Evolutionary conservation across 2,797 vertebrate genomes (phyloP).

Genomic region (Diplodus sargus): DNA sequence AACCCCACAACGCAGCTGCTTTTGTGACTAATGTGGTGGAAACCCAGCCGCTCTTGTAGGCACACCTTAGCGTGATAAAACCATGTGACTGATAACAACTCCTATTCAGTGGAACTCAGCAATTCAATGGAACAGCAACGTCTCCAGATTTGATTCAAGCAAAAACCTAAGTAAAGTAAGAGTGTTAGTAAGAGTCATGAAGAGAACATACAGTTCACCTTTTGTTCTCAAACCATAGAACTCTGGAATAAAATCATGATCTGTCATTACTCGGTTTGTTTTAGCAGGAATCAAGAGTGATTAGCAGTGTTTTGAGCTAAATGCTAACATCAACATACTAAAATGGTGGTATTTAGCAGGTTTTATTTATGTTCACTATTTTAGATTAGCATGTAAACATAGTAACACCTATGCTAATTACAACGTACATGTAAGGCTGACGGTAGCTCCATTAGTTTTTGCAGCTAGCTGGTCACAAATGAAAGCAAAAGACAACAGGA

Average conservation of each 20-base stretch:
- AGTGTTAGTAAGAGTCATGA: no score
- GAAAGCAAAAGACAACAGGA: not conserved
- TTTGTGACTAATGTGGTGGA: slow-evolving; percentile 2
- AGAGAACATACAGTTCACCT: no score
- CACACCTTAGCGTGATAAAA: slow-evolving; percentile 16
- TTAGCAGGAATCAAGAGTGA: not conserved
- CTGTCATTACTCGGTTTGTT: not conserved
- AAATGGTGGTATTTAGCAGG: not conserved
- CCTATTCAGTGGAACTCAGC: not conserved
- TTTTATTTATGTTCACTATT: not conserved
- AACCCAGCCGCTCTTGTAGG: not conserved
- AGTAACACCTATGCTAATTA: not conserved
- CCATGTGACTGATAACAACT: not conserved
- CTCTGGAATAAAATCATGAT: not conserved
- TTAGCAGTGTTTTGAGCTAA: not conserved
- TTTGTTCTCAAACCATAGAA: no score
- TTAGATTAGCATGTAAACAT: not conserved
- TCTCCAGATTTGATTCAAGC: not conserved
- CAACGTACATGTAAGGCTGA: not conserved
- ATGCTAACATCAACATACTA: no score
- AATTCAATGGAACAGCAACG: no score
- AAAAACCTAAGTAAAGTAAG: not conserved
- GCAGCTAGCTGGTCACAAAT: not conserved
- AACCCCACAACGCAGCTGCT: not conserved
- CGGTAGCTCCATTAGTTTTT: not conserved